A percentile compares a stretch with the other conserved stretches of the same genome.
Evolutionary conservation across 2,797 vertebrate genomes (phyloP).

Genomic region (Gallinago solitaria): DNA sequence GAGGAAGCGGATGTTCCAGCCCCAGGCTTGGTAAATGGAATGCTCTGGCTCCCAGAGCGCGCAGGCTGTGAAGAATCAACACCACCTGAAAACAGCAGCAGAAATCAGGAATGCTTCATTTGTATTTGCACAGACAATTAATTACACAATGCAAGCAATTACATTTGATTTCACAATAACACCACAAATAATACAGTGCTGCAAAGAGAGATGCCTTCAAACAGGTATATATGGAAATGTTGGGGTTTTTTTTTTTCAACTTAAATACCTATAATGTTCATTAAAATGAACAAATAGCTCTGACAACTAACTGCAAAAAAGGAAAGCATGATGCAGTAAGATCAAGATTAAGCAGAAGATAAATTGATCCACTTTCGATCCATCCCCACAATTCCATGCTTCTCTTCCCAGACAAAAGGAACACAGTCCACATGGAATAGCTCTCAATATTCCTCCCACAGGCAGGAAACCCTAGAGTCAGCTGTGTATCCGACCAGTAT

Average conservation of each 20-base stretch:
- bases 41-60: conserved; percentile 54
- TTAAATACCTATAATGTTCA: not conserved
- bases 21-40: conserved; percentile 53
- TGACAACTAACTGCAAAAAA: not conserved
- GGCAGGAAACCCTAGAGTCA: not conserved
- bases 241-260: not conserved
- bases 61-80: conserved; percentile 54
- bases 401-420: not conserved
- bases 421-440: not conserved
- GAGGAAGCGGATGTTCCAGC: conserved; percentile 38
- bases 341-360: not conserved
- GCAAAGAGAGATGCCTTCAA: not conserved
- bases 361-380: not conserved
- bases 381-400: not conserved
- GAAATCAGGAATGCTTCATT: conserved; percentile 18
- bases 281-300: not conserved
- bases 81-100: conserved; percentile 39
- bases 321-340: not conserved
- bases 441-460: not conserved
- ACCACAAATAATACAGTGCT: not conserved
- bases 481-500: not conserved
- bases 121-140: not conserved
- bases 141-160: not conserved
- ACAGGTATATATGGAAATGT: not conserved
- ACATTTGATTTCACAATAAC: not conserved